These are phyloP conservation scores for Dipodomys merriami DNA, from an alignment of 2,113 vertebrate species.

Conservation along the genomic window DNA sequence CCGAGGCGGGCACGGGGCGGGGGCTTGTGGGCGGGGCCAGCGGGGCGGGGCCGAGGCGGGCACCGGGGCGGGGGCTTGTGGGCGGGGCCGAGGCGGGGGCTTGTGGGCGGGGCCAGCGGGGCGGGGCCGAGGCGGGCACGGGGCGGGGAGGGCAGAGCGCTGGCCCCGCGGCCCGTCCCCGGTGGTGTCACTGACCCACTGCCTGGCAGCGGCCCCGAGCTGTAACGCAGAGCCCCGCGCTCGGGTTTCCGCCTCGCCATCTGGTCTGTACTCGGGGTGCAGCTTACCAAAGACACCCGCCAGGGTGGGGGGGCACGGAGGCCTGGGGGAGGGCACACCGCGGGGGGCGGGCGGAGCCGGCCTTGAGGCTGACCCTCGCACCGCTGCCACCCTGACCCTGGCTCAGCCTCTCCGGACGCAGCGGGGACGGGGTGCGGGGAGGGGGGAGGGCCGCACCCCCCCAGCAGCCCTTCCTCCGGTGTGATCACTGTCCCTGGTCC, in stretches of 20 bases:
- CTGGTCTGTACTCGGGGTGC: conserved; percentile 24
- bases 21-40: too few relatives aligned
- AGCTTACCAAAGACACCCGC: conserved; percentile 19
- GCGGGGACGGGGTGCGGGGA: too few relatives aligned
- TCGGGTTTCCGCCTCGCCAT: conserved; percentile 34
- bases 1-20: rapidly evolving
- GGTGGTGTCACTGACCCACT: background rate
- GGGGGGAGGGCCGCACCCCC: too few relatives aligned
- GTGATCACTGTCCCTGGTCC: too few relatives aligned
- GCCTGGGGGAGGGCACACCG: background rate
- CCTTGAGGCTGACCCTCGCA: background rate
- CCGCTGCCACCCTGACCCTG: too few relatives aligned
- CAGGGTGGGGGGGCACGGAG: background rate
- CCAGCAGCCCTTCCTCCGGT: too few relatives aligned
- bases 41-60: background rate
- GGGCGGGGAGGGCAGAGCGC: rapidly evolving
- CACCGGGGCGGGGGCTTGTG: too few relatives aligned
- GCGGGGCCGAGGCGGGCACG: background rate
- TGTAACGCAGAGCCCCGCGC: background rate
- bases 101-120: background rate
- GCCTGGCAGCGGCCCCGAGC: background rate
- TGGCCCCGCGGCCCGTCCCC: background rate
- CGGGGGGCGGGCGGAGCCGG: background rate
- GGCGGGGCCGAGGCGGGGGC: too few relatives aligned
- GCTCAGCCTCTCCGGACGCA: too few relatives aligned